These are phyloP conservation scores for Tragelaphus strepsiceros DNA, from an alignment of 2,113 vertebrate species.

Conservation along the genomic window DNA sequence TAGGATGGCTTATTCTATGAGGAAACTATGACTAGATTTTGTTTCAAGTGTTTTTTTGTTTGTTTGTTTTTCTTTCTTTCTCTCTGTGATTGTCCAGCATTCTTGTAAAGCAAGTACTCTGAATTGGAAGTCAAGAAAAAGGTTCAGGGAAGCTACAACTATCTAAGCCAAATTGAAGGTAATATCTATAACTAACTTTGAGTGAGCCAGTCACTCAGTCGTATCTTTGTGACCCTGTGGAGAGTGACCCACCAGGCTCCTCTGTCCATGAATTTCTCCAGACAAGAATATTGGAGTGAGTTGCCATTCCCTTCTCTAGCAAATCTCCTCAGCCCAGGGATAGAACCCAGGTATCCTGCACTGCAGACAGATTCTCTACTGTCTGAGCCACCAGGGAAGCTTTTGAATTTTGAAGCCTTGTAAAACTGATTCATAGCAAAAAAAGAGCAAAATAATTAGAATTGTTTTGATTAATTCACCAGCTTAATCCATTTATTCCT, in stretches of 20 bases:
- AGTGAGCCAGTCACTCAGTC: neutral
- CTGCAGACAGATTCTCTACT: neutral
- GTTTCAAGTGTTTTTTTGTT: neutral
- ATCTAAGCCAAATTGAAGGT: neutral
- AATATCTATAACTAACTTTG: neutral
- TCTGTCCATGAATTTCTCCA: neutral
- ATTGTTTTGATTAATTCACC: neutral
- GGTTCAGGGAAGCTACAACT: neutral
- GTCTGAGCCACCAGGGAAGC: neutral
- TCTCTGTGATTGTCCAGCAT: neutral
- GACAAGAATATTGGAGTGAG: neutral
- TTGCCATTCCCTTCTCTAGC: neutral
- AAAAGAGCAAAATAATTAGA: neutral
- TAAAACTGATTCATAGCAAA: neutral
- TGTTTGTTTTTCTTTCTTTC: neutral
- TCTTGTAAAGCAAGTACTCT: neutral
- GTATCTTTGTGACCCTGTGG: neutral
- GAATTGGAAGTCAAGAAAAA: neutral
- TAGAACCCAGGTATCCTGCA: neutral
- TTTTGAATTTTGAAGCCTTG: neutral
- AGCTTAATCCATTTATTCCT: neutral
- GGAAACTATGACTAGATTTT: neutral
- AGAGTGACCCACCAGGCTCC: neutral
- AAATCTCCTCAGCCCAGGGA: neutral
- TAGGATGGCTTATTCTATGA: neutral